Conservation (phyloP, 2,888 invertebrate genomes). For the Lepidocyrtinus sp. region DNA sequence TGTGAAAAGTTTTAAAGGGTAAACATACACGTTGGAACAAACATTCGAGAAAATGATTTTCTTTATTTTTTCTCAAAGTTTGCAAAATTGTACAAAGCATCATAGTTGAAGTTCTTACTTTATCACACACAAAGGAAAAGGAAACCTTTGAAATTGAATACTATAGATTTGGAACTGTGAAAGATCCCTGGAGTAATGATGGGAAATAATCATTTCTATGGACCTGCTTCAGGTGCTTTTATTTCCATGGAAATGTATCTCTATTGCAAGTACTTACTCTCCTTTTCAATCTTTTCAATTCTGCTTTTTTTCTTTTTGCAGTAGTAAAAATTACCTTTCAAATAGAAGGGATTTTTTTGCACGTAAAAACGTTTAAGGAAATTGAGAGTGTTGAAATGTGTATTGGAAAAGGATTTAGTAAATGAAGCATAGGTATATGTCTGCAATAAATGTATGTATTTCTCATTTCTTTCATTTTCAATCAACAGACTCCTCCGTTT, state of each 20-base stretch:
- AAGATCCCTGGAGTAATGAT: slow-evolving; percentile 2
- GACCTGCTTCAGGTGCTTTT: not conserved
- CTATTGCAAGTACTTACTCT: too few species aligned
- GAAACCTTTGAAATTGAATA: slow-evolving; percentile 1
- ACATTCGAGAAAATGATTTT: slow-evolving; percentile 2
- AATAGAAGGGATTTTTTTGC: not conserved
- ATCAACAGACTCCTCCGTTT: slow-evolving; percentile 89
- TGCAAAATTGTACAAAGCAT: slow-evolving; percentile 10
- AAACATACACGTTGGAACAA: too few species aligned
- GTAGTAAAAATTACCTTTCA: too few species aligned
- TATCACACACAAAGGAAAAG: not conserved
- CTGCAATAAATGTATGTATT: slow-evolving; percentile 5
- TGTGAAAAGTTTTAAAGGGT: not conserved
- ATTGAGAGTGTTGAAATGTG: not conserved
- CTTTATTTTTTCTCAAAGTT: slow-evolving; percentile 21
- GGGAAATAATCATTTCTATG: not conserved
- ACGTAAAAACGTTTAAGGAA: slow-evolving; percentile 2
- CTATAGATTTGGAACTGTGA: not conserved
- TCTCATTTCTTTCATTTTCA: slow-evolving; percentile 71
- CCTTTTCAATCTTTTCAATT: too few species aligned
- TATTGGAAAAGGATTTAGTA: not conserved
- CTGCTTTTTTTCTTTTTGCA: too few species aligned
- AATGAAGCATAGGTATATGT: too few species aligned
- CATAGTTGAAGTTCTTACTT: too few species aligned
- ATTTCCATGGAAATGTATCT: too few species aligned